A percentile compares a stretch with the other conserved stretches of the same genome.
Evolutionary conservation across 2,113 vertebrate genomes (phyloP).

Genomic region (Oplegnathus fasciatus): DNA sequence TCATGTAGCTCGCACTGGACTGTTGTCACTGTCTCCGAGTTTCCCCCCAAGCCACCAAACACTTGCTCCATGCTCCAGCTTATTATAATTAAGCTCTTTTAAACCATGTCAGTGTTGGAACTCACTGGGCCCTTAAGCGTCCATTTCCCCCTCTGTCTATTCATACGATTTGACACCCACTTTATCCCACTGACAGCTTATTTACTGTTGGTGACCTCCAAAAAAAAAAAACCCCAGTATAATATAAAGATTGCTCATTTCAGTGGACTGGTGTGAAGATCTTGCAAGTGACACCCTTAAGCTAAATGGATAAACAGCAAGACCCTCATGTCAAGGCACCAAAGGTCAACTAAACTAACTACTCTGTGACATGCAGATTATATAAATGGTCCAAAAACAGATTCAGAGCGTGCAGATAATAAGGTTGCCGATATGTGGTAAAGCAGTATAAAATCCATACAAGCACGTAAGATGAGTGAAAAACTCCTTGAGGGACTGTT

Average conservation of each 20-base stretch:
- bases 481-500: conserved; percentile 61
- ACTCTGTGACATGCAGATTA: conserved; percentile 31
- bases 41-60: conserved; percentile 65
- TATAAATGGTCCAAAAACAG: conserved; percentile 37
- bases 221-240: conserved; percentile 20
- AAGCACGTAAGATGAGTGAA: conserved; percentile 31
- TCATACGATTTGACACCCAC: conserved; percentile 72
- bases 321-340: conserved; percentile 19
- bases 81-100: conserved; percentile 84
- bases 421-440: conserved; percentile 22
- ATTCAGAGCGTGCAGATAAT: conserved; percentile 40
- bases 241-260: conserved; percentile 55
- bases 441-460: conserved; percentile 52
- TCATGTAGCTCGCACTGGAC: conserved; percentile 59
- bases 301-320: conserved; percentile 53
- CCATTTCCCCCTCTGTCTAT: conserved; percentile 63
- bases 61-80: conserved; percentile 68
- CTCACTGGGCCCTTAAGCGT: conserved; percentile 67
- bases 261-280: conserved; percentile 21
- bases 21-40: conserved; percentile 63
- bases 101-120: conserved; percentile 77
- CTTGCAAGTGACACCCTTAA: conserved; percentile 25
- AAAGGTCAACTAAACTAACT: conserved; percentile 40
- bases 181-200: conserved; percentile 71
- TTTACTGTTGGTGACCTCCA: conserved; percentile 67